phyloP scores from a whole-genome alignment of 2,797 vertebrate genomes.

The Enteromius viviparus region DNA sequence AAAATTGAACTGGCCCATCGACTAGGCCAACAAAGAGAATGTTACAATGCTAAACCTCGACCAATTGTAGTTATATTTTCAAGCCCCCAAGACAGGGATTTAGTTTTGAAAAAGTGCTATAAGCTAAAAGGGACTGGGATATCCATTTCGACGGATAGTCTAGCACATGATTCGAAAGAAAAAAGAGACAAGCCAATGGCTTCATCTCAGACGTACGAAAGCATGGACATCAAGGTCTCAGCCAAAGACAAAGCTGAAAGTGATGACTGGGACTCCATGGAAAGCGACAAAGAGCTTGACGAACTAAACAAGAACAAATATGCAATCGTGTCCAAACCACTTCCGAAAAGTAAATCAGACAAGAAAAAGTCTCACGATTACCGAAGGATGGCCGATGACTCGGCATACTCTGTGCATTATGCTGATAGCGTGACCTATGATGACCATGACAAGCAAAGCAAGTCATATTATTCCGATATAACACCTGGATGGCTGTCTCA shows the following conservation, averaged over 20 bases:
- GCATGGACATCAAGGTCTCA: conserved; percentile 94
- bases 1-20: conserved; percentile 96
- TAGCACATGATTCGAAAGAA: conserved; percentile 88
- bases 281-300: conserved; percentile 92
- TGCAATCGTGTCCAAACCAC: conserved; percentile 86
- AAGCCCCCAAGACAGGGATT: conserved; percentile 91
- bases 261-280: conserved; percentile 90
- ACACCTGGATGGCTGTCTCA: conserved; percentile 93
- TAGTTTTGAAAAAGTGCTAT: conserved; percentile 97
- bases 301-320: conserved; percentile 93
- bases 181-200: conserved; percentile 89
- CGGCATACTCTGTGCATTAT: conserved; percentile 80
- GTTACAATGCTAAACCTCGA: conserved; percentile 94
- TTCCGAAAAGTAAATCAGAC: conserved; percentile 82
- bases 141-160: conserved; percentile 93
- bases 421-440: conserved; percentile 78
- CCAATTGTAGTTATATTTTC: conserved; percentile 96
- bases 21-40: conserved; percentile 94
- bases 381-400: conserved; percentile 76
- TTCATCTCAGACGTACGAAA: conserved; percentile 97
- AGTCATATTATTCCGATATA: conserved; percentile 82
- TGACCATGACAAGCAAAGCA: conserved; percentile 82
- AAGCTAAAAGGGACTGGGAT: conserved; percentile 98
- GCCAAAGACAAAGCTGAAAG: conserved; percentile 85
- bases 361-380: conserved; percentile 81